Evolutionary conservation across 2,113 vertebrate species (phyloP), one percentile per base, ranked within the genome.

Genomic region (Lonchura striata): DNA sequence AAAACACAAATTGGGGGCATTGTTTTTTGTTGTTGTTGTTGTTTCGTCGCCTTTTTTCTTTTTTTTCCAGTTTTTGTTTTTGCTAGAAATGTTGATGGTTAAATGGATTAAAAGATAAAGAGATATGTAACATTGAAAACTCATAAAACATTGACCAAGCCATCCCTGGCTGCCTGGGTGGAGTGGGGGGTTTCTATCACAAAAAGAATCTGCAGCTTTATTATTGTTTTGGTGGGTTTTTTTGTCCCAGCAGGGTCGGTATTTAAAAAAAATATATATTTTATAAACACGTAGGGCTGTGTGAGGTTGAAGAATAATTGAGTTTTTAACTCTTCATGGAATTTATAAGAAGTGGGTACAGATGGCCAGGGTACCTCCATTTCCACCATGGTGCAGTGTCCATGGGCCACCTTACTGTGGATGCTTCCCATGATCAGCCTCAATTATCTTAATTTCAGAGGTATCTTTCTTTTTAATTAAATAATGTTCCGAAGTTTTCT

Each of bases 1-100:
- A 98, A 98, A 98, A 98, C 96, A 97, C 97, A 98, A 98, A 97
- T 96, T 98, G 98, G 97, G 96, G 97, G 97, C 97, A 97, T 98
- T 98, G 97, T 37, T 83, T 70, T 87, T 82, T 59, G 14, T 75
- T 57, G 15, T 59, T 56, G 30, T 66, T 95, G 33, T 97, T 97
- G 78, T 94, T 95, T 72, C 0, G 0, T 37, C 5, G 12, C 13
- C 41, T 41, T 22, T 52, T 37, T 19, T 54, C 14, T 53, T 50
- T 71, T 47, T 66, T 47, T 41, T 19, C 1, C 16, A 16, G 13
- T 49, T 39, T 17, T 53, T 37, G 6, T 6, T 65, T 94, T 47
- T 90, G 53, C 94, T 94, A 94, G 84, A 86, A 96, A 96, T 96
- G 57, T 92, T 94, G 85, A 94, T 96, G 96, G 94, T 97, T 97